Percentiles rank a stretch among this genome's conserved stretches.
These are phyloP conservation scores for Argya squamiceps DNA, from an alignment of 2,797 vertebrate species.

Conservation along the genomic window DNA sequence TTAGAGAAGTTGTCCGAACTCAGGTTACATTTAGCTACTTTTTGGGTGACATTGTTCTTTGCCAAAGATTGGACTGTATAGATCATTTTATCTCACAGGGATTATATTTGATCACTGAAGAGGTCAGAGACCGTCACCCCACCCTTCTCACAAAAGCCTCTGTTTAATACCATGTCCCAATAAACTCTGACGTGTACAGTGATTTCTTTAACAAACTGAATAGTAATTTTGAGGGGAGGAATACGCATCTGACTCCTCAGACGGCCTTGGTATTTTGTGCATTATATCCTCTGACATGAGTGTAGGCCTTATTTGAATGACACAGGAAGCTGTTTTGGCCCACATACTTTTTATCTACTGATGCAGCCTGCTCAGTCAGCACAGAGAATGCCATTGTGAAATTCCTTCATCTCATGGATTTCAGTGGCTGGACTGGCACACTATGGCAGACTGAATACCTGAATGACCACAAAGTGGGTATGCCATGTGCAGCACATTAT, in stretches of 20 bases:
- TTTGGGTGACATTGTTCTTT: not conserved
- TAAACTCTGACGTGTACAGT: not conserved
- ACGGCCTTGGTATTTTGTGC: not conserved
- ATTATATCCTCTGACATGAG: rapidly evolving
- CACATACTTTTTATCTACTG: not conserved
- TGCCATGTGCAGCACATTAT: not conserved
- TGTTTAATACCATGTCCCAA: not conserved
- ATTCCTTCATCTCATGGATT: not conserved
- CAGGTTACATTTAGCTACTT: not conserved
- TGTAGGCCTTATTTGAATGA: not conserved
- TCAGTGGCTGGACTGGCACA: not conserved
- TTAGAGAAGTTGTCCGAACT: not conserved
- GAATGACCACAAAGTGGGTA: not conserved
- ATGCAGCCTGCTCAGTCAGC: not conserved
- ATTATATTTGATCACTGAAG: not conserved
- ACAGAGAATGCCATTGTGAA: not conserved
- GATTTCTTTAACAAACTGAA: not conserved
- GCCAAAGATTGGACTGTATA: not conserved
- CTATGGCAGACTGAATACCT: not conserved
- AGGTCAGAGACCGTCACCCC: not conserved
- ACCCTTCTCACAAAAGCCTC: not conserved
- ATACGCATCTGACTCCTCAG: not conserved
- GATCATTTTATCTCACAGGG: not conserved
- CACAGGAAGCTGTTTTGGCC: not conserved
- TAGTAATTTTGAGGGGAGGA: not conserved